Conservation (phyloP, 2,797 vertebrate genomes). For the Acanthurus lineatus region DNA sequence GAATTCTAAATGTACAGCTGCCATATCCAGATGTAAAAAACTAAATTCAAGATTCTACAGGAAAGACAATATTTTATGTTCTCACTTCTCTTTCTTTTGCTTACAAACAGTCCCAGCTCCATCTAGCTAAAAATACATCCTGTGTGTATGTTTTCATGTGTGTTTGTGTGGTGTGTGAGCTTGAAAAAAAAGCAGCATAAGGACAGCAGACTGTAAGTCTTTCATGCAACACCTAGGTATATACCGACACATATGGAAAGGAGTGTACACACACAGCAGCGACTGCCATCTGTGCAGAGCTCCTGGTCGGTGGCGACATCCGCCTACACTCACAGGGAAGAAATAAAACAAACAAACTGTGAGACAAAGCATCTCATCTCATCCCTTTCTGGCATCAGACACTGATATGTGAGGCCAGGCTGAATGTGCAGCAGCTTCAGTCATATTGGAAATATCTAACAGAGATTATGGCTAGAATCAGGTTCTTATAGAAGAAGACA, state of each 20-base stretch:
- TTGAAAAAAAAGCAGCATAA: conserved; percentile 53
- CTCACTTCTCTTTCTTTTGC: conserved; percentile 7
- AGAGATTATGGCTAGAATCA: conserved; percentile 20
- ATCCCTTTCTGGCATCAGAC: conserved; percentile 36
- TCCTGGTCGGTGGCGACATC: conserved; percentile 33
- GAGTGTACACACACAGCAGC: conserved; percentile 35
- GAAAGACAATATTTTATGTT: conserved; percentile 18
- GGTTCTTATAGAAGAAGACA: background rate
- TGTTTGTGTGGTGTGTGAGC: conserved; percentile 31
- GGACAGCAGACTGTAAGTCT: conserved; percentile 53
- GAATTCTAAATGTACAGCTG: background rate
- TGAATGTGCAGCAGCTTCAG: conserved; percentile 11
- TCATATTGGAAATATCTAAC: conserved; percentile 20
- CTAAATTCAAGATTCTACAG: background rate
- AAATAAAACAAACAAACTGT: conserved; percentile 54
- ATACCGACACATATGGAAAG: conserved; percentile 58
- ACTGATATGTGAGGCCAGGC: conserved; percentile 24
- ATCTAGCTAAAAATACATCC: conserved; percentile 57
- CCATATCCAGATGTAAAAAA: background rate
- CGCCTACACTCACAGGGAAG: conserved; percentile 38
- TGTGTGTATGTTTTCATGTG: conserved; percentile 23
- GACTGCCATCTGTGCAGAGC: conserved; percentile 60
- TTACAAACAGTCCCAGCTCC: conserved; percentile 29
- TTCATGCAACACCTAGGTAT: conserved; percentile 51
- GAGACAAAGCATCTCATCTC: conserved; percentile 52